Evolutionary conservation across 2,888 invertebrate species (phyloP).

Genomic region (Dasypolia templi): DNA sequence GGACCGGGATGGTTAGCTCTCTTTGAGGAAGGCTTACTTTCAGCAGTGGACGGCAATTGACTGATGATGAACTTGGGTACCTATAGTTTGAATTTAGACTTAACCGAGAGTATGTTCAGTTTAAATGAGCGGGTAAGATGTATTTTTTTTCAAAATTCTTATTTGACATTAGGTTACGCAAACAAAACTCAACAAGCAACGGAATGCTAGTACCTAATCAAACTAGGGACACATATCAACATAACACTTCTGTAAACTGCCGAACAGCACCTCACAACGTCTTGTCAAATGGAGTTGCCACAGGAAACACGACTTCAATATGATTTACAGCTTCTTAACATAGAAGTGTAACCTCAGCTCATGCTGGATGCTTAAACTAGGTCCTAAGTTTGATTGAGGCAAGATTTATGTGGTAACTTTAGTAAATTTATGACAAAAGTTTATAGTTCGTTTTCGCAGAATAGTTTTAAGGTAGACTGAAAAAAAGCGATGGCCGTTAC

Average conservation of each 20-base stretch:
- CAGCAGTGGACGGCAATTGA: too few species aligned
- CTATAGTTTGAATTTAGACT: not conserved
- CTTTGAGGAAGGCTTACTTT: too few species aligned
- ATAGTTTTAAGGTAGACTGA: conserved; percentile 38
- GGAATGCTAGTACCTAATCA: too few species aligned
- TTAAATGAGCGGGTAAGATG: not conserved
- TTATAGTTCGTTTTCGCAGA: conserved; percentile 39
- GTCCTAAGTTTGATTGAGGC: conserved; percentile 63
- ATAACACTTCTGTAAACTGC: conserved; percentile 1
- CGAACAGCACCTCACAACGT: conserved; percentile 36
- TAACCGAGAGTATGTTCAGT: not conserved
- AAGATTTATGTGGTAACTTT: conserved; percentile 64
- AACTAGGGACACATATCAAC: conserved; percentile 4
- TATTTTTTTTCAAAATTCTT: not conserved
- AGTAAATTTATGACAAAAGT: conserved; percentile 62
- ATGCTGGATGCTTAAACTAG: conserved; percentile 49
- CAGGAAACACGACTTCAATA: conserved; percentile 59
- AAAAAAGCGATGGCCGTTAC: conserved; percentile 41
- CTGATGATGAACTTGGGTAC: not conserved
- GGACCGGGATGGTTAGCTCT: too few species aligned
- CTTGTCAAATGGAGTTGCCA: conserved; percentile 28
- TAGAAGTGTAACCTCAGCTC: conserved; percentile 52
- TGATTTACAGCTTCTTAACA: conserved; percentile 52
- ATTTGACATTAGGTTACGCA: not conserved
- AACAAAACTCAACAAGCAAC: not conserved